Conservation (phyloP, 2,113 vertebrate genomes). For the Isichthys henryi region DNA sequence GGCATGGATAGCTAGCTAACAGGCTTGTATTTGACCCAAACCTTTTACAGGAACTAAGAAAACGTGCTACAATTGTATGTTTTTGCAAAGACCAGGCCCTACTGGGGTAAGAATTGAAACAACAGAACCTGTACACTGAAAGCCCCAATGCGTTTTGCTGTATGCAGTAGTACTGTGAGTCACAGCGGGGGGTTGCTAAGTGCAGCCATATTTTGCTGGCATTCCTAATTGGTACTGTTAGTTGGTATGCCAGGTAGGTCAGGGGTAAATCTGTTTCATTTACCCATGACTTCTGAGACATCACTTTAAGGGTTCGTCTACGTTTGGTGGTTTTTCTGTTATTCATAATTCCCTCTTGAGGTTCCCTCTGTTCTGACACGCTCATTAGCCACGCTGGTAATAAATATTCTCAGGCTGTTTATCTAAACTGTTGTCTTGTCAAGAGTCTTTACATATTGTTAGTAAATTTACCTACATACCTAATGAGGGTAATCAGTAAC, state of each 20-base stretch:
- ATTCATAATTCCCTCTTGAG: background rate
- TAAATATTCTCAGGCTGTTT: background rate
- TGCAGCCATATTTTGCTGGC: background rate
- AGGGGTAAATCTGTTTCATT: background rate
- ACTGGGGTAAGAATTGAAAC: background rate
- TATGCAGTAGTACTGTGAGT: background rate
- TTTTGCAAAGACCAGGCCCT: background rate
- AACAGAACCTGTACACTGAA: background rate
- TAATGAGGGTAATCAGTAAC: slow-evolving; percentile 8
- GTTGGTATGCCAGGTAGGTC: background rate
- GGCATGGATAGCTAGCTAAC: background rate
- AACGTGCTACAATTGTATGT: background rate
- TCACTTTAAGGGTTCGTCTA: background rate
- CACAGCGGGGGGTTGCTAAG: background rate
- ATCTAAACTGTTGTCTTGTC: slow-evolving; percentile 1
- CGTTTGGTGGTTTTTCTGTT: background rate
- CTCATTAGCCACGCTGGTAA: background rate
- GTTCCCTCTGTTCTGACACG: background rate
- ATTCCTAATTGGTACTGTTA: background rate
- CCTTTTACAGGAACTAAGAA: background rate
- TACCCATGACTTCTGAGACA: background rate
- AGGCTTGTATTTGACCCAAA: background rate
- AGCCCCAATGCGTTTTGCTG: background rate
- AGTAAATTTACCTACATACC: background rate
- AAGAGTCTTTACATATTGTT: slow-evolving; percentile 7